A percentile compares a stretch with the other conserved stretches of the same genome.
Evolutionary conservation across 2,113 vertebrate genomes (phyloP).

Genomic region (Leptosomus discolor): DNA sequence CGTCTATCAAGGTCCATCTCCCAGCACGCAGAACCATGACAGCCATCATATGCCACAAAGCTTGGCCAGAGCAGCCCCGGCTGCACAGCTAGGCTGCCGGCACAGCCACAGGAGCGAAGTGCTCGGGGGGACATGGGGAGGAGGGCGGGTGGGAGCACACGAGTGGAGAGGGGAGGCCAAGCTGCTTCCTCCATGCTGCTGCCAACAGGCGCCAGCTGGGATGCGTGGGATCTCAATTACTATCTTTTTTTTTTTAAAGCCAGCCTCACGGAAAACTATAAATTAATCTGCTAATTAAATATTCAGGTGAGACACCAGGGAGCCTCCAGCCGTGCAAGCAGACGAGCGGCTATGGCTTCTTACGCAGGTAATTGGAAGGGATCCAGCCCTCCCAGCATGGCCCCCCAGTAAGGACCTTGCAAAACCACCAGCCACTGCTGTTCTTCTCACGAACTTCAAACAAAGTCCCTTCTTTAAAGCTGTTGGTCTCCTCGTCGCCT

Average conservation of each 20-base stretch:
- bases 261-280: constrained; percentile 70
- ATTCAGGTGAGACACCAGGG: constrained; percentile 51
- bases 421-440: constrained; percentile 97
- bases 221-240: background rate
- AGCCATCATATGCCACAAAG: background rate
- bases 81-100: background rate
- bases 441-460: constrained; percentile 94
- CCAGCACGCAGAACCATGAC: background rate
- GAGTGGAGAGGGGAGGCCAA: background rate
- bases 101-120: rapidly evolving
- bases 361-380: constrained; percentile 95
- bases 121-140: background rate
- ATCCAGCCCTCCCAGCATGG: constrained; percentile 92
- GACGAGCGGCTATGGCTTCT: constrained; percentile 84
- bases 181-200: background rate
- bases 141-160: background rate
- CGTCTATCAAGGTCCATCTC: background rate
- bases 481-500: constrained; percentile 88
- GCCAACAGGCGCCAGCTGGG: background rate
- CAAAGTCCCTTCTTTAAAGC: constrained; percentile 92
- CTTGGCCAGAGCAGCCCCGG: background rate
- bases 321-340: background rate
- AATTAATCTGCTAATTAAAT: constrained; percentile 84
- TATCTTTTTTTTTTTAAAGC: constrained; percentile 12
- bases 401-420: constrained; percentile 85